Evolutionary conservation across 2,797 vertebrate species (phyloP).

Genomic region (Onychomys leucogaster): DNA sequence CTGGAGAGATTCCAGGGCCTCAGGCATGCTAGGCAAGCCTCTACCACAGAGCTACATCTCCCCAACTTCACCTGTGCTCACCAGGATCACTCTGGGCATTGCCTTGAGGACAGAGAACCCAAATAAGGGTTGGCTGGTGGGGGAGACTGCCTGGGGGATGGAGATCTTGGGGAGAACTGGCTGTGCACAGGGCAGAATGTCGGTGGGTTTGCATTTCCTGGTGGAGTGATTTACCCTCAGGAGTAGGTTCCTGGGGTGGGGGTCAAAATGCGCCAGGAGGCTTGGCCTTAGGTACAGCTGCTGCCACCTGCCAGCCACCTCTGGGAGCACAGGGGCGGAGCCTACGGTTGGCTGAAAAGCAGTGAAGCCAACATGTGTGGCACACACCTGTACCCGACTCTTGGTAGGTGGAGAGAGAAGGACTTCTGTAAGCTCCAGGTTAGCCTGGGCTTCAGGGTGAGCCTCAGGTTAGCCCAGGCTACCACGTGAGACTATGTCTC

Average conservation of each 20-base stretch:
- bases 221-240: neutral
- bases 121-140: neutral
- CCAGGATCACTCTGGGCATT: neutral
- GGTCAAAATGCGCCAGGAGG: neutral
- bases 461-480: neutral
- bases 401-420: neutral
- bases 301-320: neutral
- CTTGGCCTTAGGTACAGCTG: neutral
- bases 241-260: neutral
- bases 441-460: neutral
- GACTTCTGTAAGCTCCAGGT: neutral
- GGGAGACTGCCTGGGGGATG: fast-evolving
- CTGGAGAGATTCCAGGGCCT: neutral
- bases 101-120: neutral
- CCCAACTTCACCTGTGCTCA: neutral
- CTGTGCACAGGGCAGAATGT: fast-evolving
- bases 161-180: neutral
- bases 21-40: neutral
- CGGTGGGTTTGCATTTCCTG: neutral
- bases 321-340: neutral
- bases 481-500: neutral
- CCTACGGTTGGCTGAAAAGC: neutral
- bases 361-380: neutral
- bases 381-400: neutral
- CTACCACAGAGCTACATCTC: neutral